phyloP scores from a whole-genome alignment of 2,113 vertebrate species.

The Deroptyus accipitrinus region DNA sequence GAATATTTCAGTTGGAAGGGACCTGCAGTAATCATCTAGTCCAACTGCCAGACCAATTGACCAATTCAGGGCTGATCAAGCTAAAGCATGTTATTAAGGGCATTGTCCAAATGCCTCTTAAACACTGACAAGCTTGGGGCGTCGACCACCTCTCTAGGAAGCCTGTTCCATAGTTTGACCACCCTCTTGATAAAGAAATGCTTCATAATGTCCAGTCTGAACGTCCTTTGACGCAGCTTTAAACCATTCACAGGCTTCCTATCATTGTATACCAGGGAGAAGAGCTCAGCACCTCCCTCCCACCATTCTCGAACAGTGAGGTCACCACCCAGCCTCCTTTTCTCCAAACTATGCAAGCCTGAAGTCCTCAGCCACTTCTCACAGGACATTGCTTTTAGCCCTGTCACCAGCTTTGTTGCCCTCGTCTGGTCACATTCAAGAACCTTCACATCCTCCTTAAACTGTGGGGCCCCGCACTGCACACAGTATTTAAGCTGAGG shows the following conservation, averaged over 20 bases:
- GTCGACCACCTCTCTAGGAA: neutral
- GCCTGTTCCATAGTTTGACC: neutral
- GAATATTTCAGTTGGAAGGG: neutral
- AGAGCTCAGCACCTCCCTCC: neutral
- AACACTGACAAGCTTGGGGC: neutral
- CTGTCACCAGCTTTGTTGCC: neutral
- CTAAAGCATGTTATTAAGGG: neutral
- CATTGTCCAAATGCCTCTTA: neutral
- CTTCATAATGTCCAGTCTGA: neutral
- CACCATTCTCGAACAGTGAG: accelerated
- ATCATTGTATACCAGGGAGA: neutral
- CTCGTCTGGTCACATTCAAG: accelerated
- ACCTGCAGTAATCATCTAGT: neutral
- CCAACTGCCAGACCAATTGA: neutral
- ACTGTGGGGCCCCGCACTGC: accelerated
- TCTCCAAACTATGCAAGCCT: neutral
- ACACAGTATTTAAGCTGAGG: accelerated
- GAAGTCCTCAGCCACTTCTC: neutral
- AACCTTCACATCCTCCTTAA: neutral
- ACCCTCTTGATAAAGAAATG: neutral
- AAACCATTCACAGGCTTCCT: neutral
- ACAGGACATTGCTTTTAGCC: neutral
- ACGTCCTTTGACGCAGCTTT: neutral
- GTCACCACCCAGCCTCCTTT: neutral
- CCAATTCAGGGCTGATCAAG: neutral